Base-by-base conservation (phyloP, 2,888 invertebrate species). In the Craniophora ligustri region DNA sequence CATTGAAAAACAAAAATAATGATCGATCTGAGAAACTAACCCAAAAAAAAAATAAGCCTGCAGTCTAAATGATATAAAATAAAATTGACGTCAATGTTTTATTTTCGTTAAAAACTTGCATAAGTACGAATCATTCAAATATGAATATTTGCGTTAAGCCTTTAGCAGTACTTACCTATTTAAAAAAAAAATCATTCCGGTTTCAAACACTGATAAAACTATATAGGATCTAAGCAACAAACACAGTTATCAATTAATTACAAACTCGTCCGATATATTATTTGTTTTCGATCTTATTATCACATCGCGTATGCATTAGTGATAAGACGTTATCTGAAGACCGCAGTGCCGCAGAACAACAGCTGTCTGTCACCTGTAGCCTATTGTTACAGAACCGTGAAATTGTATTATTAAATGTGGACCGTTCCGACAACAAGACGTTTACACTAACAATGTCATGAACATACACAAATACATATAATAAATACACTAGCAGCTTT, bases 311-410 rank as follows among this genome's bases (percentile, higher is more conserved):
- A 55, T 67, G 71, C 68, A 67, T 68, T 81, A 57, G 64, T 66
- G 80, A 84, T 86, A 85, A 81, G 67, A 72, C 64, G 59, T 75
- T 85, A 84, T 84, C 83, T 78, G 56, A 34, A 65, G 67, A 72
- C 74, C 76, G 69, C 69, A 67, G 67, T 55, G 69, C 28, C 28
- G 23, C 64, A 67, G 66, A 62, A 69, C 72, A 61, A 67, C 81
- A 80, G 70, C 79, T 82, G 79, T 76, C 73, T 75, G 69, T 83
- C 75, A 79, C 72, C 73, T 75, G 71, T 26, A 59, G 40, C 21
- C 55, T 42, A 35, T 53, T 61, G 63, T 60, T 67, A 64, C 40
- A 59, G 51, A 40, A 58, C 45, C 65, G 61, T 69, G 69, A 68
- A 62, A 63, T 71, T 39, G 48, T 57, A 59, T 59, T 76, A 78